Conservation (phyloP, 2,113 vertebrate genomes). For the Sphaerodactylus townsendi region DNA sequence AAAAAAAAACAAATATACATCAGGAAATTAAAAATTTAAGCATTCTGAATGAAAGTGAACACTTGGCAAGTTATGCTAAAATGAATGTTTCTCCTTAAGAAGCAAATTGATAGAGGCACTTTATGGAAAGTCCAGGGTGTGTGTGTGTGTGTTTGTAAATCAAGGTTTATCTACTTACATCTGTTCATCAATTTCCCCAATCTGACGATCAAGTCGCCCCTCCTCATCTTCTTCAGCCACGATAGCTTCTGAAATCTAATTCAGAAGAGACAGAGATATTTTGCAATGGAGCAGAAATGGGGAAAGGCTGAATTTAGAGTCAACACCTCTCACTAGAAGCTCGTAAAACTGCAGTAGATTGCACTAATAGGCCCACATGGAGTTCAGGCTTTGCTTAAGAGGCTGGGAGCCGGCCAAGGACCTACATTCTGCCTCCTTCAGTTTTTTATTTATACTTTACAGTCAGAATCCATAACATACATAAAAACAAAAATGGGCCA, state of each 20-base stretch:
- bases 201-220: conserved; percentile 91
- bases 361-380: too few relatives aligned
- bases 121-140: background rate
- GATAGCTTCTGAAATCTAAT: conserved; percentile 92
- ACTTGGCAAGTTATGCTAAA: background rate
- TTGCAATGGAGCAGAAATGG: background rate
- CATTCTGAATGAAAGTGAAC: background rate
- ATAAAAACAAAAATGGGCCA: too few relatives aligned
- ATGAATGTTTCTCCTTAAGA: background rate
- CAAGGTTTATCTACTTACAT: conserved; percentile 77
- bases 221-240: conserved; percentile 97
- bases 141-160: conserved; percentile 45
- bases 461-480: too few relatives aligned
- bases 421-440: too few relatives aligned
- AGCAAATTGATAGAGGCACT: background rate
- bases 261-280: conserved; percentile 38
- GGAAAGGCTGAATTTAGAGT: background rate
- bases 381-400: background rate
- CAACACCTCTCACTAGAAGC: background rate
- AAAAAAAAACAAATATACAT: background rate
- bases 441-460: too few relatives aligned
- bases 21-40: background rate
- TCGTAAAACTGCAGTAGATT: background rate
- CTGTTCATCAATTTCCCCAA: conserved; percentile 96
- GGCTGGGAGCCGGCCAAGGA: too few relatives aligned